Conservation (phyloP, 2,113 vertebrate genomes). For the Pomatostomus ruficeps region DNA sequence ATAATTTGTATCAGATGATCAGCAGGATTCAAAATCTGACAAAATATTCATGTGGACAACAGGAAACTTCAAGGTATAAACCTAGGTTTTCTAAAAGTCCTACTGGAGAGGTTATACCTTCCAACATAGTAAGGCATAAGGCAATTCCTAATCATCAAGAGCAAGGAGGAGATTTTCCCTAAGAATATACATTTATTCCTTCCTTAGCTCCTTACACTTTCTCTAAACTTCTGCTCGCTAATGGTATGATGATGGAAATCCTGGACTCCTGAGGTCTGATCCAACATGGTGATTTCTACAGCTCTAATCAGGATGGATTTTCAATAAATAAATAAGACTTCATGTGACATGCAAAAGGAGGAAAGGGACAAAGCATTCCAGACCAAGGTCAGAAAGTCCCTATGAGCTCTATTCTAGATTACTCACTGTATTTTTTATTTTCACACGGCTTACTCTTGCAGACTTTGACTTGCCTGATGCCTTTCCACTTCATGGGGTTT, state of each 20-base stretch:
- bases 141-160: neutral
- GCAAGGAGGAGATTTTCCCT: neutral
- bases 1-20: neutral
- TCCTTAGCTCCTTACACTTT: neutral
- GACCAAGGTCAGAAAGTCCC: neutral
- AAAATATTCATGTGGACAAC: neutral
- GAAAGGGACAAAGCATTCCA: neutral
- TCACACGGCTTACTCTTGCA: neutral
- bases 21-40: neutral
- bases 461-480: neutral
- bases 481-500: neutral
- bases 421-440: neutral
- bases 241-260: neutral
- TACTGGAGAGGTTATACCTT: neutral
- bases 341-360: neutral
- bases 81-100: neutral
- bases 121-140: neutral
- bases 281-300: neutral
- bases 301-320: neutral
- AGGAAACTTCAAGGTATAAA: neutral
- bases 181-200: neutral
- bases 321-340: neutral
- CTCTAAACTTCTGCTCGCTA: neutral
- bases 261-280: neutral
- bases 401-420: neutral